Percentiles rank a stretch among this genome's conserved stretches.
Conservation (phyloP, 2,113 vertebrate genomes). For the Rhipidura dahli region DNA sequence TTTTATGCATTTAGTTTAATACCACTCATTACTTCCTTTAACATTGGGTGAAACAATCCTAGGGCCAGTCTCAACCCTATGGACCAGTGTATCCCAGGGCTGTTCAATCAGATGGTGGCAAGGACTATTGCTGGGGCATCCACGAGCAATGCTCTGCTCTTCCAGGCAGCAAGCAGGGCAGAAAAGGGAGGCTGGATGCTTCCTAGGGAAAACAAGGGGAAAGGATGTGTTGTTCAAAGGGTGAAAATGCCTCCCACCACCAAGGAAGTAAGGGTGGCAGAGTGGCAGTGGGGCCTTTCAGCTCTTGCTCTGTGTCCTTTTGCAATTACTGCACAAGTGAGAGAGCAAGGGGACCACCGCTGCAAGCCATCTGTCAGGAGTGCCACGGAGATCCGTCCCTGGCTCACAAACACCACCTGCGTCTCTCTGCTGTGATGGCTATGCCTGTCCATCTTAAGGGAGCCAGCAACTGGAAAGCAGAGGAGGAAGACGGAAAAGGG, state of each 20-base stretch:
- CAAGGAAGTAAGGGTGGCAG: background rate
- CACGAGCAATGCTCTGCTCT: fast-evolving
- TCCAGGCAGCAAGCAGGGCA: background rate
- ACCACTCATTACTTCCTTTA: background rate
- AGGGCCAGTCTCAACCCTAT: background rate
- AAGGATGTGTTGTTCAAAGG: background rate
- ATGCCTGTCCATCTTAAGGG: background rate
- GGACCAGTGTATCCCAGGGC: background rate
- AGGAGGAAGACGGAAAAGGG: background rate
- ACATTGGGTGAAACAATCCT: background rate
- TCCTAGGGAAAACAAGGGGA: background rate
- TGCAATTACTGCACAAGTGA: background rate
- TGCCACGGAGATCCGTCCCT: background rate
- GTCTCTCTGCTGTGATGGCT: background rate
- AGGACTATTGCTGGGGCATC: background rate
- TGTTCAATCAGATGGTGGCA: background rate
- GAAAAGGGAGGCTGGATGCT: background rate
- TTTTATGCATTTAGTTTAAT: background rate
- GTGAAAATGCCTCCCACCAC: background rate
- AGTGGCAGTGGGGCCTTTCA: background rate
- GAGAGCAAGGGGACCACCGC: background rate
- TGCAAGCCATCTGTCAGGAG: background rate
- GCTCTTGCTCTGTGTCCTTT: background rate
- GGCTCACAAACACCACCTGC: background rate
- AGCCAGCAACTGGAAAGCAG: background rate